Evolutionary conservation across 2,888 invertebrate genomes (phyloP).

Genomic region (Tenthredo scrophulariae): DNA sequence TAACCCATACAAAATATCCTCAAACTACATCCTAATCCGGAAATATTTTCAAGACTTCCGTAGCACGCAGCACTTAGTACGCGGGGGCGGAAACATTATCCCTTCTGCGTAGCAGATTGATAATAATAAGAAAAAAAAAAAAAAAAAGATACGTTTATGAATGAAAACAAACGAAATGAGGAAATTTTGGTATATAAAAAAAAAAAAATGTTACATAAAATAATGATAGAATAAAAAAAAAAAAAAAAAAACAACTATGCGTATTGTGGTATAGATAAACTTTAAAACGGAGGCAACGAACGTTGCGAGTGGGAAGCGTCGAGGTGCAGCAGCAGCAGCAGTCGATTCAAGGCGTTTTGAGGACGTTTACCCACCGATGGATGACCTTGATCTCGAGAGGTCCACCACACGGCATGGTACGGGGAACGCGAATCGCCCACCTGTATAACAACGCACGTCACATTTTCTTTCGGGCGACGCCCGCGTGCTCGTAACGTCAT

Average conservation of each 20-base stretch:
- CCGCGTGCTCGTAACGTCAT: constrained; percentile 29
- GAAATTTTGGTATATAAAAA: not conserved
- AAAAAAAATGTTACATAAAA: not conserved
- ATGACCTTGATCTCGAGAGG: constrained; percentile 72
- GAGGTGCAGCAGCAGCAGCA: not conserved
- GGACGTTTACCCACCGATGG: constrained; percentile 71
- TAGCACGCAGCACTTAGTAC: not conserved
- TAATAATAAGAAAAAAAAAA: not conserved
- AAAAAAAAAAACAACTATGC: not conserved
- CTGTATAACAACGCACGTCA: constrained; percentile 58
- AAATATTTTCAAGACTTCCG: constrained; percentile 38
- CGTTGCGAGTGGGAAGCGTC: constrained; percentile 4
- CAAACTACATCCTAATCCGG: constrained; percentile 15
- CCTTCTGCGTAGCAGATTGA: not conserved
- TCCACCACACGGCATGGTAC: constrained; percentile 58
- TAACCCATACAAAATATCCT: constrained; percentile 23
- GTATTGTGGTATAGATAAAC: not conserved
- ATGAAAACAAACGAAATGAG: not conserved
- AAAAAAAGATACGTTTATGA: not conserved
- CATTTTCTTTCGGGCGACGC: constrained; percentile 49
- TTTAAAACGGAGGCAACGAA: constrained; percentile 1
- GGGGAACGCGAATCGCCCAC: constrained; percentile 36
- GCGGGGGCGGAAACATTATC: constrained; percentile 5
- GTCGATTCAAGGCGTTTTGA: constrained; percentile 64
- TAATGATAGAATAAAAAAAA: not conserved